Evolutionary conservation across 2,888 invertebrate species (phyloP), one percentile per base, ranked within the genome.

Genomic region (Seira musarum): DNA sequence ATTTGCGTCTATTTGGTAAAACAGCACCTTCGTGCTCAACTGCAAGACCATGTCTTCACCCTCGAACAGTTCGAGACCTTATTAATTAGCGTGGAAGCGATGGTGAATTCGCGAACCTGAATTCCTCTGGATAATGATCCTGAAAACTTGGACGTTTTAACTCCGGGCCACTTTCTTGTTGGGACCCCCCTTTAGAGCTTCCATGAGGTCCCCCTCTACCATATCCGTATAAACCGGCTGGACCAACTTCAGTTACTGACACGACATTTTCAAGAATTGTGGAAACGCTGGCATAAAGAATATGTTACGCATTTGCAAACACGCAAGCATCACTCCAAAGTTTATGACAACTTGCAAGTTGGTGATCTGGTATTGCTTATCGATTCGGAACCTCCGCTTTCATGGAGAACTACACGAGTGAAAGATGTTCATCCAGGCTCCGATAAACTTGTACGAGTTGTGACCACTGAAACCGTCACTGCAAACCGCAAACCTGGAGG

Each of bases 131-230:
- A 87, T 6, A 65, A 81, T 1, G 87, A 87, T 70, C 83, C 85
- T 0, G 25, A 76, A 2, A 87, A 87, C 70, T 76, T 86, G 13
- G 79, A 83, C 5, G 82, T 84, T 2, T 76, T 88, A 1, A 87
- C 87, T 8, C 88, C 88, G 22, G 87, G 84, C 1, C 88, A 88
- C 68, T 87, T 88, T 66, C 71, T 88, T 1, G 83, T 88, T 30
- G 87, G 87, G 40, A 68, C 82, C 17, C 61, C 87, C 3, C 70
- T 87, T 0, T 83, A 65, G n/a, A 81, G 21, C 1, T 24, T 68
- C 40, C 71, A 76, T 0, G 83, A 79, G 49, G 35, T 35, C 0
- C 68, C 70, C 19, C 15, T 80, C 0, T n/a, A 40, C 6, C 80
- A 80, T 49, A 0, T 83, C 0, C 63, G 53, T 22, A 0, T 81